Conservation (phyloP, 2,797 vertebrate genomes). For the Argentina silus region DNA sequence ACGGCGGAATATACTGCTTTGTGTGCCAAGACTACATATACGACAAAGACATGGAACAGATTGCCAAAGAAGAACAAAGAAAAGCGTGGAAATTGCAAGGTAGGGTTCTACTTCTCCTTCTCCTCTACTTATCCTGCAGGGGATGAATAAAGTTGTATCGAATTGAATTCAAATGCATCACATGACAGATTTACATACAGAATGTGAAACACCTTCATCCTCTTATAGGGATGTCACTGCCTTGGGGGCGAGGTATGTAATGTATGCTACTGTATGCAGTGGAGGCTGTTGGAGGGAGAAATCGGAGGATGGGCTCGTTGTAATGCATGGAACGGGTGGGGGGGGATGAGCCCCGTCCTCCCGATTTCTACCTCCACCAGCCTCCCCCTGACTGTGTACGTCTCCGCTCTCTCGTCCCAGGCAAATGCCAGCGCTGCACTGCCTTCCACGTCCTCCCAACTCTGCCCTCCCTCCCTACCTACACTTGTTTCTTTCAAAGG, state of each 20-base stretch:
- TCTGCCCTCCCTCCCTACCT: neutral
- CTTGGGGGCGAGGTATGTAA: neutral
- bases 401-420: neutral
- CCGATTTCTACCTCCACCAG: no score
- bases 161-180: neutral
- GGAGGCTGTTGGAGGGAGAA: no score
- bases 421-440: neutral
- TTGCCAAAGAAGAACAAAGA: constrained; percentile 92
- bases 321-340: no score
- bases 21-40: constrained; percentile 94
- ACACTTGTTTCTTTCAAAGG: neutral
- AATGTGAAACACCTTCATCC: neutral
- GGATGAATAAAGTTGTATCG: no score
- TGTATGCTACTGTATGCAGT: neutral
- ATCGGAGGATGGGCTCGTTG: no score
- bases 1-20: constrained; percentile 91
- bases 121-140: neutral
- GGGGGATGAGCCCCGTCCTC: no score
- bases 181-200: neutral
- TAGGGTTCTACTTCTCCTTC: constrained; percentile 46
- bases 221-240: neutral
- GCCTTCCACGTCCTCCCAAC: neutral
- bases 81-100: constrained; percentile 92
- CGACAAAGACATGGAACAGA: constrained; percentile 92
- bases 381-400: neutral